Conservation (phyloP, 1,140 invertebrate species). For the Paraescarpia echinospica region DNA sequence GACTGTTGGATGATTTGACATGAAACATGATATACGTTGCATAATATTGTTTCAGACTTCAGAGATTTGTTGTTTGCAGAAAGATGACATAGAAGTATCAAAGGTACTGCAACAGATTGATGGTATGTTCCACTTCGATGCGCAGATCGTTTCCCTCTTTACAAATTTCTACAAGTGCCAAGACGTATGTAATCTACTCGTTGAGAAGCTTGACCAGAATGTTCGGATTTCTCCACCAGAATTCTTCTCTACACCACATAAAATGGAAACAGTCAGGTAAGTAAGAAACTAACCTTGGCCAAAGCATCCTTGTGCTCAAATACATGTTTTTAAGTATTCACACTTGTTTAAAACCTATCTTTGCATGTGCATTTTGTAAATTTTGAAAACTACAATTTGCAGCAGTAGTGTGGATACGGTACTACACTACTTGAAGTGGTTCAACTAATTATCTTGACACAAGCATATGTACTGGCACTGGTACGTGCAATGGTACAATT, state of each 20-base stretch:
- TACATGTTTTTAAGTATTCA: too few species aligned
- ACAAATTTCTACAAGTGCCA: constrained; percentile 49
- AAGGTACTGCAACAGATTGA: constrained; percentile 44
- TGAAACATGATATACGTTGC: too few species aligned
- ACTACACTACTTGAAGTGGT: too few species aligned
- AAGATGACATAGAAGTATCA: constrained; percentile 44
- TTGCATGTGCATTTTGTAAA: too few species aligned
- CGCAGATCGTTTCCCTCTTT: constrained; percentile 47
- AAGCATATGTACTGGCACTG: too few species aligned
- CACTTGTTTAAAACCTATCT: too few species aligned
- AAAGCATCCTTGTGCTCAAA: background rate
- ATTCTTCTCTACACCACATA: constrained; percentile 48
- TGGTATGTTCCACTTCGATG: constrained; percentile 39
- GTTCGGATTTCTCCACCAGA: constrained; percentile 48
- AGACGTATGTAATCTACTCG: constrained; percentile 47
- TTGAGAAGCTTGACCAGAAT: constrained; percentile 52
- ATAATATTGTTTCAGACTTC: background rate
- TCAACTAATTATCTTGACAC: too few species aligned
- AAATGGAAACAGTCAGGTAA: constrained; percentile 50
- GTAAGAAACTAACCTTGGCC: background rate
- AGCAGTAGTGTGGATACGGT: too few species aligned
- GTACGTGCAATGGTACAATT: too few species aligned
- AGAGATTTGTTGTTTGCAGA: constrained; percentile 37
- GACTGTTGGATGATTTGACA: too few species aligned
- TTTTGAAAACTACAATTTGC: too few species aligned